Base-by-base conservation (phyloP, 1,140 invertebrate species). In the Conopomorpha cramerella region DNA sequence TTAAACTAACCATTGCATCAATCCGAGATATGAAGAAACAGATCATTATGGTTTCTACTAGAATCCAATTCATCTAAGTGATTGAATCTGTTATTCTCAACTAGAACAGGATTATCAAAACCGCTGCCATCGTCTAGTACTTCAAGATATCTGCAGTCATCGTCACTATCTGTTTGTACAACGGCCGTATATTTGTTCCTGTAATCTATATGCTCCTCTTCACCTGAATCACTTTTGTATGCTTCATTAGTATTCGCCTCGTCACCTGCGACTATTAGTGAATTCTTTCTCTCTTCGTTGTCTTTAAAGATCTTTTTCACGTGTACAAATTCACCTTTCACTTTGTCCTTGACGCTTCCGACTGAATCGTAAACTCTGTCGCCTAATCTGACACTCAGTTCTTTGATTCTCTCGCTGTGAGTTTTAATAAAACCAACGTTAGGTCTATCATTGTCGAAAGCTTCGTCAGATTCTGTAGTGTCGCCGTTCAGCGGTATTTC, bases 61-160 rank as follows among this genome's bases (percentile, higher is more conserved):
- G 41, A 35, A 25, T 39, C 41, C 35, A 43, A 32, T 28, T 30
- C 15, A 14, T 43, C 35, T 15, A 47, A 39, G 7, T 41, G 19
- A 3, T 37, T 40, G 14, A 25, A 37, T 12, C 28, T 38, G 7
- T 37, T 26, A 13, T n/a, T n/a, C 34, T 45, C 11, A 34, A 33
- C 14, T 38, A 13, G 15, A 43, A 29, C 34, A 30, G 63, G 31
- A 10, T 28, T 26, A 30, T 45, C 62, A 32, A 77, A 73, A 13
- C 57, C 64, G 19, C 51, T 62, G n/a, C 64, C 72, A 49, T 78
- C 70, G 36, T 77, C 76, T 15, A 78, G 30, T 1, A 78, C 56
- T 46, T 77, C 73, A 28, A 78, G 35, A 48, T 76, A 72, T 30
- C 57, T 63, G 31, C 51, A 73, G 15, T 62, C 55, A 14, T 68